Evolutionary conservation across 2,888 invertebrate genomes (phyloP), one percentile per base, ranked within the genome.

Genomic region (Griposia aprilina): DNA sequence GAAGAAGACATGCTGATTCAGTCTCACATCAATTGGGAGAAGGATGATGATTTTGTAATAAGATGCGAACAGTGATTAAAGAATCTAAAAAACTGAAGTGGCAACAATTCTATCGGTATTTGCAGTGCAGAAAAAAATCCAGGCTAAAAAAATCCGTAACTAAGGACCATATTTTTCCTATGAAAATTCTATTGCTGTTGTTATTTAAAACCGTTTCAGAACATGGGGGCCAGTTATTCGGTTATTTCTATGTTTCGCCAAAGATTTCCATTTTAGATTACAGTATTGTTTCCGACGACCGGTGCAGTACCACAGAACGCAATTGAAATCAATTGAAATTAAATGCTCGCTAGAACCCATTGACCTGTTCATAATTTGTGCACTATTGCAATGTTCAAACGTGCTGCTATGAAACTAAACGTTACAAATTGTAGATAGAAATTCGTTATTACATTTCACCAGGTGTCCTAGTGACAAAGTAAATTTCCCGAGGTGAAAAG

Each of bases 301-400:
- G 20, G 55, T 57, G n/a, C 6, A 17, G 17, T 69, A 13, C 69
- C 41, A 57, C 59, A 72, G 72, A 63, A 63, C 48, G 68, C 72
- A 78, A 78, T 78, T 82, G 81, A 70, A 80, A 80, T 75, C 65
- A 74, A 80, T 80, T 75, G 71, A 71, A 82, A 77, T 82, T 82
- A 78, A 81, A 81, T 72, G 71, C 81, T 52, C 68, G 48, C 26
- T 82, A 30, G 17, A 71, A 67, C 26, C 17, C 70, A 74, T 52
- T 79, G 82, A 83, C 36, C 80, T 62, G 82, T 59, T 52, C 67
- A 79, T 62, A 82, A 83, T 74, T 36, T 67, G 82, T 41, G 62
- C 82, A 71, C 26, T 63, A 72, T 68, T 82, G 82, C 77, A 8
- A 50, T 65, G 72, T 30, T 72, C 72, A 66, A 73, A 57, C 66